Evolutionary conservation across 1,140 invertebrate species (phyloP).

Genomic region (Luehdorfia chinensis): DNA sequence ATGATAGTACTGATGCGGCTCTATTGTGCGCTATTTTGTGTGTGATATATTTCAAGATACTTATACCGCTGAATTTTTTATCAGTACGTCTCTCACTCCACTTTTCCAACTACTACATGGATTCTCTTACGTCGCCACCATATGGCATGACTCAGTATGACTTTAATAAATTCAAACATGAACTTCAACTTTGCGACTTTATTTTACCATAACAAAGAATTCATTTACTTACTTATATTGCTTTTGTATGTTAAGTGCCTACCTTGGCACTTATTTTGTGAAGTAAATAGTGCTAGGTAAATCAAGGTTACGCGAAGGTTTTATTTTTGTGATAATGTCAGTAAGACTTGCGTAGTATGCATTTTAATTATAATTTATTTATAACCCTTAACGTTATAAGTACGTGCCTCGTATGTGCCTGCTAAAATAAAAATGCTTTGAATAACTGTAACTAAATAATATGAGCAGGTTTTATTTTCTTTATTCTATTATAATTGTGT

Average conservation of each 20-base stretch:
- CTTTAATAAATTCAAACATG: not conserved
- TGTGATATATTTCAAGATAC: no score
- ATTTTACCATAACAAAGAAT: slow-evolving; percentile 5
- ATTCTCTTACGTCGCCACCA: no score
- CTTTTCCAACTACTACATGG: no score
- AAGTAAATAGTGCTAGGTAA: slow-evolving; percentile 10
- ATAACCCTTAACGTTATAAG: not conserved
- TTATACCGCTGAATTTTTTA: no score
- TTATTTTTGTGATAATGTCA: slow-evolving; percentile 16
- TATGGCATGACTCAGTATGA: no score
- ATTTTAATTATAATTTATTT: slow-evolving; percentile 16
- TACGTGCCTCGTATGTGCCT: not conserved
- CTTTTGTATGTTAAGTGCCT: slow-evolving; percentile 10
- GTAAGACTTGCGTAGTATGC: slow-evolving; percentile 10
- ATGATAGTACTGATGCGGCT: no score
- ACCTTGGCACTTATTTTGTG: slow-evolving; percentile 8
- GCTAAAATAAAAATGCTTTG: not conserved
- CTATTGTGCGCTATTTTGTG: no score
- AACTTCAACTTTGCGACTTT: not conserved
- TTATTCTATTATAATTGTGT: no score
- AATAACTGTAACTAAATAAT: no score
- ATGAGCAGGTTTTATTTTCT: no score
- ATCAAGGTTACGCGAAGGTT: slow-evolving; percentile 10
- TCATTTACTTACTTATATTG: slow-evolving; percentile 1
- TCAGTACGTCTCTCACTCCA: no score